Conservation (phyloP, 2,113 vertebrate genomes). For the Poicephalus gulielmi region DNA sequence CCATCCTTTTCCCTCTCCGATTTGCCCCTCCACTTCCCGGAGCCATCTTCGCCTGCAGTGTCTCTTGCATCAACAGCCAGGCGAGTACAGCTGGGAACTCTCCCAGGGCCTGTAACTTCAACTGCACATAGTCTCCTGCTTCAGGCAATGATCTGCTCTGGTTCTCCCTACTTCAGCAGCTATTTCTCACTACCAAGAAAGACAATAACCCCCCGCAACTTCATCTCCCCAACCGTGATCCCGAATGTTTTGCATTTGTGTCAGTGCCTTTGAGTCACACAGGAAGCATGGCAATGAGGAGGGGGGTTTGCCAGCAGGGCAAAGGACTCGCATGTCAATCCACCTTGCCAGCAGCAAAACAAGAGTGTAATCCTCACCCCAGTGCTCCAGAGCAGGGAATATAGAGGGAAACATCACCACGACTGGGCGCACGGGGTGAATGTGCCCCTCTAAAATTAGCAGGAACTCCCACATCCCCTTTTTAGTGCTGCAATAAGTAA, state of each 20-base stretch:
- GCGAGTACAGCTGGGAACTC: conserved; percentile 64
- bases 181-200: conserved; percentile 41
- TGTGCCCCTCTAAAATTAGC: conserved; percentile 36
- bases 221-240: not conserved
- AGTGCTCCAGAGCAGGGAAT: not conserved
- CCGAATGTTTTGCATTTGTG: not conserved
- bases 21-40: not conserved
- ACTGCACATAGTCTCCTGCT: conserved; percentile 54
- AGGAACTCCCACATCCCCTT: not conserved
- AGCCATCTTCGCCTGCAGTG: conserved; percentile 50
- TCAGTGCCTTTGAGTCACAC: not conserved
- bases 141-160: conserved; percentile 65
- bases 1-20: conserved; percentile 19
- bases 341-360: conserved; percentile 40
- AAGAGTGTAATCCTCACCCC: not conserved
- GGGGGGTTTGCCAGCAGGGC: not conserved
- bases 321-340: not conserved
- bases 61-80: conserved; percentile 50
- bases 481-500: conserved; percentile 34
- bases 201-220: conserved; percentile 37
- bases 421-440: not conserved
- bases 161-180: conserved; percentile 52
- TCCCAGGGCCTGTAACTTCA: conserved; percentile 53
- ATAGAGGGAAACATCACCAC: not conserved
- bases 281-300: not conserved